Conservation (phyloP, 1,140 invertebrate species). For the Himalopsyche phryganea region DNA sequence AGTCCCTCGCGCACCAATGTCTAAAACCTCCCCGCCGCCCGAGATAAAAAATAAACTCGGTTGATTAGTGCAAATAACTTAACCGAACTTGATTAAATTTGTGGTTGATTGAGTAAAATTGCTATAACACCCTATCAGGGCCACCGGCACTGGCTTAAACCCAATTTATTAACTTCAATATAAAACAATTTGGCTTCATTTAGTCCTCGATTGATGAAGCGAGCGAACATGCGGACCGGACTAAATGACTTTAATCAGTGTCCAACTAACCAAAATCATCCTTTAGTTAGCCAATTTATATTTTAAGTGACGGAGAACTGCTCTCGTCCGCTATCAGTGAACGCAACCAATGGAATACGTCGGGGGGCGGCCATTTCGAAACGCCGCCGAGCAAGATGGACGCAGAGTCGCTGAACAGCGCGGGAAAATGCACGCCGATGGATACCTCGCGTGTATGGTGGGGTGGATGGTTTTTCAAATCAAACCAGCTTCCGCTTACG, state of each 20-base stretch:
- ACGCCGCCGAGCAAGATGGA: slow-evolving; percentile 1
- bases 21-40: slow-evolving; percentile 16
- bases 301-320: slow-evolving; percentile 36
- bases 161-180: slow-evolving; percentile 46
- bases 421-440: slow-evolving; percentile 7
- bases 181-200: slow-evolving; percentile 54
- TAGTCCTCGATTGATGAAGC: slow-evolving; percentile 36
- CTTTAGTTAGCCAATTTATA: slow-evolving; percentile 57
- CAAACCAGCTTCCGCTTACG: slow-evolving; percentile 21
- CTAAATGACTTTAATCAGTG: slow-evolving; percentile 57
- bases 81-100: slow-evolving; percentile 34
- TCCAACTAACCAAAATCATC: slow-evolving; percentile 55
- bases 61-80: slow-evolving; percentile 34
- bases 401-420: slow-evolving; percentile 34
- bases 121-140: slow-evolving; percentile 35
- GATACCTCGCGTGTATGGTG: background rate
- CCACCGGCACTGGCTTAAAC: slow-evolving; percentile 35
- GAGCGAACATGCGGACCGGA: slow-evolving; percentile 38
- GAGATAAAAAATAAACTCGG: slow-evolving; percentile 12
- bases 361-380: slow-evolving; percentile 35
- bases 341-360: slow-evolving; percentile 42
- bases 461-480: slow-evolving; percentile 10
- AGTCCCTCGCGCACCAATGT: no score
- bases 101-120: slow-evolving; percentile 36
- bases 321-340: slow-evolving; percentile 7